Evolutionary conservation across 1,140 invertebrate genomes (phyloP).

Genomic region (Caenorhabditis remanei): DNA sequence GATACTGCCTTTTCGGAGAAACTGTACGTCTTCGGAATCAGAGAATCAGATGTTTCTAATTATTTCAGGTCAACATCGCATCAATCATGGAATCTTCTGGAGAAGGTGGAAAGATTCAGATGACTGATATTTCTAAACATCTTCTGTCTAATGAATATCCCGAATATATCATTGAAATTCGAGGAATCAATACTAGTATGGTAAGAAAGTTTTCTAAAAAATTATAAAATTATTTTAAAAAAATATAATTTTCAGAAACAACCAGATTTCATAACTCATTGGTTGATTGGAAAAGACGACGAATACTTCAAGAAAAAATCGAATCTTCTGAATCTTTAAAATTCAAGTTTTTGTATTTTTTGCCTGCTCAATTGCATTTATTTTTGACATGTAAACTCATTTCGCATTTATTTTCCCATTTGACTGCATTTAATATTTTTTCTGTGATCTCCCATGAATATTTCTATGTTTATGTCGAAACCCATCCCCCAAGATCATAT

Average conservation of each 20-base stretch:
- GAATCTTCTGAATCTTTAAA: not conserved
- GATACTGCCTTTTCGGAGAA: slow-evolving; percentile 84
- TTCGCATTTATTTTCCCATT: too few species aligned
- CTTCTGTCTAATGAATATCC: slow-evolving; percentile 69
- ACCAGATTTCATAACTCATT: slow-evolving; percentile 43
- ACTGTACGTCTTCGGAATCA: slow-evolving; percentile 83
- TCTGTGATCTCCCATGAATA: too few species aligned
- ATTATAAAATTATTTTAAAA: not conserved
- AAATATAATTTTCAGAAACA: slow-evolving; percentile 34
- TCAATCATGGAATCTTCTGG: slow-evolving; percentile 95
- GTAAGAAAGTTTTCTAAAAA: slow-evolving; percentile 53
- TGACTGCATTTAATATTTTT: too few species aligned
- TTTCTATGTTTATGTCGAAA: too few species aligned
- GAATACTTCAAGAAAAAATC: slow-evolving; percentile 34
- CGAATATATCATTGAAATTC: slow-evolving; percentile 65
- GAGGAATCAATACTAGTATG: slow-evolving; percentile 70
- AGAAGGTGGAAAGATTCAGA: slow-evolving; percentile 78
- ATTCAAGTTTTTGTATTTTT: not conserved
- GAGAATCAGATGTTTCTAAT: not conserved
- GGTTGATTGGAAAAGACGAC: slow-evolving; percentile 57
- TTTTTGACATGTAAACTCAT: not conserved
- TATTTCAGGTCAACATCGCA: slow-evolving; percentile 85
- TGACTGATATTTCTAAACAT: slow-evolving; percentile 69
- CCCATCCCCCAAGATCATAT: too few species aligned
- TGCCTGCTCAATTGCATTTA: not conserved